Evolutionary conservation across 2,888 invertebrate species (phyloP).

Genomic region (Elgonia sp.): DNA sequence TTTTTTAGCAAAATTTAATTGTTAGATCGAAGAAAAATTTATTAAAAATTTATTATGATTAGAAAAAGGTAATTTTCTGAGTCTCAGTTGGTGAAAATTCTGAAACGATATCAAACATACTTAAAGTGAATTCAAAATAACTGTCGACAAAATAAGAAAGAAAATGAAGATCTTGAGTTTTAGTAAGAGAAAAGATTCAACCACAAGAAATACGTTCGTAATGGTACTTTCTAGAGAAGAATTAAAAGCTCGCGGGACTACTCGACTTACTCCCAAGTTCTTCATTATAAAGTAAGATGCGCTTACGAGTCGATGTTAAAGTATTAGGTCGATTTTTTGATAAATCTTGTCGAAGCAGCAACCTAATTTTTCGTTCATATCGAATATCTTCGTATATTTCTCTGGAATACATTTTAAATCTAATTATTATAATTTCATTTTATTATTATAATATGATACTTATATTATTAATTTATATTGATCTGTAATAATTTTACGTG

Average conservation of each 20-base stretch:
- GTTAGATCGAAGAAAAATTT: too few relatives aligned
- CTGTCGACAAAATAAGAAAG: conserved; percentile 36
- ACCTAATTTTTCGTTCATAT: conserved; percentile 1
- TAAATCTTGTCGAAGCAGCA: conserved; percentile 31
- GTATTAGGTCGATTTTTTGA: conserved; percentile 65
- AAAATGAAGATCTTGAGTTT: conserved; percentile 30
- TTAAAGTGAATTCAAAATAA: conserved; percentile 50
- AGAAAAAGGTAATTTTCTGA: too few relatives aligned
- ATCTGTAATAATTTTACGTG: too few relatives aligned
- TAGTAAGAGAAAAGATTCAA: conserved; percentile 44
- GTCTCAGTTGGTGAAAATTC: not conserved
- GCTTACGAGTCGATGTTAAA: conserved; percentile 55
- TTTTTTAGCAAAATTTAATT: too few relatives aligned
- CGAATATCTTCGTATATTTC: not conserved
- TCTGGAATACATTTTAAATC: not conserved
- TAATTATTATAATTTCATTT: not conserved
- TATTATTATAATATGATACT: not conserved
- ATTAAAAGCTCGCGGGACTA: conserved; percentile 66
- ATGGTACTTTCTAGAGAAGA: conserved; percentile 51
- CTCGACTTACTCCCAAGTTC: conserved; percentile 62
- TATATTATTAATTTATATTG: too few relatives aligned
- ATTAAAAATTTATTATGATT: too few relatives aligned
- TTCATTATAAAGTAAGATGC: conserved; percentile 68
- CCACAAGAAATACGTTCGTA: conserved; percentile 53
- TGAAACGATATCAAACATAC: conserved; percentile 36